phyloP scores from a whole-genome alignment of 2,888 invertebrate genomes.

The Chloroclystis v-ata region DNA sequence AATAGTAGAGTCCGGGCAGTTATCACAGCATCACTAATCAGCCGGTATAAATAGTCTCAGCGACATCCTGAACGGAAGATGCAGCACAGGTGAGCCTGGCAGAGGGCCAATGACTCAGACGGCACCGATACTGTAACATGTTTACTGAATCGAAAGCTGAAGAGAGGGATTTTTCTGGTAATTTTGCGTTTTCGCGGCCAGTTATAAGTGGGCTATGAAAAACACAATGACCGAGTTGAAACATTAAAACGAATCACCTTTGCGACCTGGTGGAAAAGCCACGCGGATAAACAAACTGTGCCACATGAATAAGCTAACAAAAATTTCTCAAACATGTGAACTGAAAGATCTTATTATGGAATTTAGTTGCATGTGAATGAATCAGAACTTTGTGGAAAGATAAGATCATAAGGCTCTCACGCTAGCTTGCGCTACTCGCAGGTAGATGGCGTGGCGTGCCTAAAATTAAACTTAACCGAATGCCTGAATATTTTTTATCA shows the following conservation, averaged over 20 bases:
- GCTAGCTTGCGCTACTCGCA: slow-evolving; percentile 13
- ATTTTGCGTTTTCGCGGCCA: slow-evolving; percentile 12
- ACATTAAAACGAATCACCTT: too few species aligned
- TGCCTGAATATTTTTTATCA: slow-evolving; percentile 11
- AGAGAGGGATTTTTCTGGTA: slow-evolving; percentile 20
- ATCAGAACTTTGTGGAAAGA: neutral
- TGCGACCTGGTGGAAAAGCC: too few species aligned
- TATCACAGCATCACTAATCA: slow-evolving; percentile 45
- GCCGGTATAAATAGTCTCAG: slow-evolving; percentile 59
- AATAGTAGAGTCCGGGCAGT: slow-evolving; percentile 12
- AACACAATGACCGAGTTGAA: too few species aligned
- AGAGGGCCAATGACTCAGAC: slow-evolving; percentile 52
- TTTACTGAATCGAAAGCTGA: slow-evolving; percentile 15
- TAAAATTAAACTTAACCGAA: neutral
- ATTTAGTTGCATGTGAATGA: neutral
- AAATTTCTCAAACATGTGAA: too few species aligned
- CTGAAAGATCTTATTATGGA: too few species aligned
- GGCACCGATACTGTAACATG: slow-evolving; percentile 15
- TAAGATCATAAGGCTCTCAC: slow-evolving; percentile 2
- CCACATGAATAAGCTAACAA: too few species aligned
- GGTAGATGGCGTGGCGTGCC: slow-evolving; percentile 22
- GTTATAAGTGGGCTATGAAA: slow-evolving; percentile 4
- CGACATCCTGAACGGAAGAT: slow-evolving; percentile 65
- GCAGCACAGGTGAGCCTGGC: slow-evolving; percentile 66
- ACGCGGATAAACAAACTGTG: too few species aligned